Conservation (phyloP, 2,113 vertebrate species). For the Diphyllodes magnificus region DNA sequence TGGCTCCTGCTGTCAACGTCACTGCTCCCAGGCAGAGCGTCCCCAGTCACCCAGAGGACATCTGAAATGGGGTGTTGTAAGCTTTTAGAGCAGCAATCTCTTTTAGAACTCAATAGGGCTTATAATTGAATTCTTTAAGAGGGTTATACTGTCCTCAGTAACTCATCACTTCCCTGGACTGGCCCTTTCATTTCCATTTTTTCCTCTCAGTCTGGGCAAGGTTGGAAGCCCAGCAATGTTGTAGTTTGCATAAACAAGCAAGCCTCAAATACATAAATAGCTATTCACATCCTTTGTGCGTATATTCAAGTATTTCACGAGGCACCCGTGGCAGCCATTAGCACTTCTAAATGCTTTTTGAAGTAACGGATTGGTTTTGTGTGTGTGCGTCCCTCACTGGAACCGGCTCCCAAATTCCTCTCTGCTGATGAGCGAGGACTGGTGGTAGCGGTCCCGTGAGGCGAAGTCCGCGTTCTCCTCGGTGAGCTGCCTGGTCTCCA, state of each 20-base stretch:
- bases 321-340: not conserved
- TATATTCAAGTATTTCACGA: constrained; percentile 43
- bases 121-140: not conserved
- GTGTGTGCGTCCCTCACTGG: constrained; percentile 39
- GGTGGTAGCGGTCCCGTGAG: constrained; percentile 86
- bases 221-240: not conserved
- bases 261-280: not conserved
- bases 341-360: not conserved
- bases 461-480: constrained; percentile 94
- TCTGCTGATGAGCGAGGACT: constrained; percentile 79
- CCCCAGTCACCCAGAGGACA: not conserved
- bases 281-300: not conserved
- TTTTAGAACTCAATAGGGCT: not conserved
- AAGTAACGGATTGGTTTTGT: not conserved
- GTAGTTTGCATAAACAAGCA: not conserved
- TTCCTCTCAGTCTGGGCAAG: not conserved
- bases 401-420: constrained; percentile 72
- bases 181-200: not conserved
- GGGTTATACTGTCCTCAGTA: not conserved
- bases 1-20: not conserved
- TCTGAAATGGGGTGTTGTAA: not conserved
- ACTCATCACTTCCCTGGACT: not conserved
- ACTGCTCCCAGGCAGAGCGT: not conserved
- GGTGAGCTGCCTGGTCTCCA: constrained; percentile 90
- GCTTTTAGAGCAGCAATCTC: not conserved